Evolutionary conservation across 2,113 vertebrate species (phyloP), one percentile per base, ranked within the genome.

Genomic region (Phyllopteryx taeniolatus): DNA sequence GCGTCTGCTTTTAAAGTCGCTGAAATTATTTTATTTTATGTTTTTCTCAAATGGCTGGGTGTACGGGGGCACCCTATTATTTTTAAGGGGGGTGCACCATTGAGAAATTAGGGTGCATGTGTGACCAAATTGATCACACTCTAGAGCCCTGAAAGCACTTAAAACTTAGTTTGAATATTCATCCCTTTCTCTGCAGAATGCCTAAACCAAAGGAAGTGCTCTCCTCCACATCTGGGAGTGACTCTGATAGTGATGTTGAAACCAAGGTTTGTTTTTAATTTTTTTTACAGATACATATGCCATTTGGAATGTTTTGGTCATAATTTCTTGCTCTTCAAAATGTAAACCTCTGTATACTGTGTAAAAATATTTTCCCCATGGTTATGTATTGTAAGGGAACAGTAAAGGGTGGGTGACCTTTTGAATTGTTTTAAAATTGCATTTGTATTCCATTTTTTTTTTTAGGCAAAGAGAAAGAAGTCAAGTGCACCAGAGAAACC

Each of bases 151-250:
- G 6, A 39, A 39, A 39, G 35, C 35, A 39, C 35, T 39, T 39
- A 39, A 39, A 39, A 39, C n/a, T n/a, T 39, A 39, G 2, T 39
- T 39, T 39, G 8, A 54, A 61, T 43, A 42, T 44, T 71, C 6
- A 44, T 74, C 10, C 22, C 56, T 68, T 51, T 64, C 63, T 76
- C 44, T 81, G 51, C 89, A 99, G 95, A 92, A 99, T 99, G 97
- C 96, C 96, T 35, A 98, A 98, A 77, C 96, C 97, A 90, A 99
- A 97, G 94, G 96, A 98, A 92, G 93, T 96, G 80, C 89, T 98
- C 81, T 96, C 96, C 56, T 96, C 96, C 91, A 94, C 96, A 64
- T 97, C 96, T 73, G 95, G 93, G 67, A 98, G 96, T 61, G 97
- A 96, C 85, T 99, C 97, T 4, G 96, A 98, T 90, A 96, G 96